Base-by-base conservation (phyloP, 2,113 vertebrate species). In the Regulus satrapa region DNA sequence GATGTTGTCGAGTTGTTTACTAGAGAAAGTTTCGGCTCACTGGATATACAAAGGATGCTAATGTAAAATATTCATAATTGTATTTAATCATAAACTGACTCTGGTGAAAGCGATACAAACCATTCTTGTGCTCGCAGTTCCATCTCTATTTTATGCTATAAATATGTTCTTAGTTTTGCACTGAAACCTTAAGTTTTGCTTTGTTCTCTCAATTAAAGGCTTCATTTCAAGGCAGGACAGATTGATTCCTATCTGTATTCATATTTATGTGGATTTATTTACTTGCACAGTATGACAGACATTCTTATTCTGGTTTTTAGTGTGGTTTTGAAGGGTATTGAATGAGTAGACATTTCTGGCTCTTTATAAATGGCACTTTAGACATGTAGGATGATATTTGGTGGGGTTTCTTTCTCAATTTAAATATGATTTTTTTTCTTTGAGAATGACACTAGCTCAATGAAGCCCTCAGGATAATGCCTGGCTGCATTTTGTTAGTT, bases 281-380 rank as follows among this genome's bases (percentile, higher is more conserved):
- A 68, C 72, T 93, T 88, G n/a, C 64, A 84, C 12, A 19, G 12
- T 55, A 59, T 92, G 92, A 80, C 74, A 89, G 88, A 88, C 85
- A 43, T 71, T 86, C 84, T 89, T 85, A 58, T 38, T 83, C 75
- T 45, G 56, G 1, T 46, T 76, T 89, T 92, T 93, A n/a, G 36
- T 92, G 82, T 80, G 85, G 1, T 76, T 97, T 89, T 95, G 89
- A 95, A 88, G 34, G 82, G 25, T 89, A 94, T 75, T 95, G 88
- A 88, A 85, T 64, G 75, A 12, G 2, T 41, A 77, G 82, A 92
- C 72, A 43, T 86, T 94, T 75, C 79, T 94, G 88, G 46, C 63
- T 88, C 74, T 72, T 92, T 75, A 87, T 81, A 92, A 97, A 89
- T 92, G 87, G 68, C 89, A 58, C 91, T 95, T 91, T 7, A 92